Evolutionary conservation across 2,113 vertebrate species (phyloP).

Genomic region (Alaudala cheleensis): DNA sequence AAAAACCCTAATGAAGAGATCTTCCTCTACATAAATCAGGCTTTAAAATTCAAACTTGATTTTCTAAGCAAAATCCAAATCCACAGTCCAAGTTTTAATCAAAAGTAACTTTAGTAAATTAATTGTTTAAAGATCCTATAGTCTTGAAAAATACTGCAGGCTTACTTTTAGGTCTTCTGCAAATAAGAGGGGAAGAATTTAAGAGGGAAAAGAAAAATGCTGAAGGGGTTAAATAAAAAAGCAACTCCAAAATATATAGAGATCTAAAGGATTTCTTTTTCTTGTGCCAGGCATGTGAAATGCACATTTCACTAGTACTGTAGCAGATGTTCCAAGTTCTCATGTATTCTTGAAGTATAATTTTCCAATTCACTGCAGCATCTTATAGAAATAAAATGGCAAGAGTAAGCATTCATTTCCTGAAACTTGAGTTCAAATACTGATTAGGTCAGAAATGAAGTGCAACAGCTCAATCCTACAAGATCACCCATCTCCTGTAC

Average conservation of each 20-base stretch:
- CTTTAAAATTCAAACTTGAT: not conserved
- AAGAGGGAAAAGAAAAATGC: not conserved
- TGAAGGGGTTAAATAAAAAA: not conserved
- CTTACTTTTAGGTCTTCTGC: not conserved
- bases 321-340: not conserved
- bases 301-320: not conserved
- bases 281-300: not conserved
- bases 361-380: not conserved
- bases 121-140: not conserved
- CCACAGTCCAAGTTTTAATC: not conserved
- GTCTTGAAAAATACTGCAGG: not conserved
- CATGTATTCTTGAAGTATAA: not conserved
- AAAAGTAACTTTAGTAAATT: not conserved
- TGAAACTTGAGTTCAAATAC: not conserved
- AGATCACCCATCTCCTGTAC: not conserved
- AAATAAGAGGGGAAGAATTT: not conserved
- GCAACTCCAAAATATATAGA: not conserved
- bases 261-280: not conserved
- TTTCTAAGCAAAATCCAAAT: not conserved
- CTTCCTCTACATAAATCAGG: not conserved
- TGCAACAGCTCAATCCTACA: not conserved
- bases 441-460: not conserved
- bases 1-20: not conserved
- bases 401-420: not conserved
- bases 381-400: not conserved